Evolutionary conservation across 2,113 vertebrate genomes (phyloP).

Genomic region (Mesitornis unicolor): DNA sequence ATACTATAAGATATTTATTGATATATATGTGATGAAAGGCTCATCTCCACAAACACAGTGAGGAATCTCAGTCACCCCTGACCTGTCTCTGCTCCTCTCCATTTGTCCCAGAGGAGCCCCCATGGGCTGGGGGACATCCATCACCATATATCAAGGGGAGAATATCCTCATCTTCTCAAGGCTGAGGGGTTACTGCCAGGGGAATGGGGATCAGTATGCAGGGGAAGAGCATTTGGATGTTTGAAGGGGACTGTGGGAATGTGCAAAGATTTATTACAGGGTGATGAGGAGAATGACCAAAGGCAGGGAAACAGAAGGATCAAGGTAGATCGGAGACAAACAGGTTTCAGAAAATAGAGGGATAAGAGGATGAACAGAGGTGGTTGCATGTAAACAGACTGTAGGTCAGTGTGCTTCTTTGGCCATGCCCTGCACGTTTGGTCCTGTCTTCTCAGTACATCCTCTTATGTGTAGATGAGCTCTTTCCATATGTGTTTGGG

Average conservation of each 20-base stretch:
- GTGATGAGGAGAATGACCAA: background rate
- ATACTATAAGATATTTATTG: background rate
- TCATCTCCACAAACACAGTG: background rate
- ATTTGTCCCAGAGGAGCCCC: background rate
- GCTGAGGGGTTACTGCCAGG: background rate
- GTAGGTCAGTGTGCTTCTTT: background rate
- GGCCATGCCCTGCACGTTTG: background rate
- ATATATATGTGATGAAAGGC: background rate
- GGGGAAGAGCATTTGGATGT: background rate
- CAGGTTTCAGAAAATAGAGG: background rate
- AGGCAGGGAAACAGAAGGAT: background rate
- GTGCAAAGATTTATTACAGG: background rate
- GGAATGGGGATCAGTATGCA: background rate
- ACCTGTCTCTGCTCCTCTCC: background rate
- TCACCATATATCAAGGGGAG: background rate
- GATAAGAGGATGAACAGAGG: background rate
- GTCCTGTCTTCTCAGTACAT: background rate
- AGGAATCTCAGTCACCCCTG: background rate
- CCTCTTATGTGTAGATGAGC: background rate
- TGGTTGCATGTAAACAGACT: background rate
- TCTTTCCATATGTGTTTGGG: background rate
- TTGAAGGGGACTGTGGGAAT: background rate
- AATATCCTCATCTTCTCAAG: background rate
- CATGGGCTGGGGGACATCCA: rapidly evolving
- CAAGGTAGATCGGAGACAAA: background rate